Base-by-base conservation (phyloP, 2,888 invertebrate genomes). In the Drosophila ustulata region DNA sequence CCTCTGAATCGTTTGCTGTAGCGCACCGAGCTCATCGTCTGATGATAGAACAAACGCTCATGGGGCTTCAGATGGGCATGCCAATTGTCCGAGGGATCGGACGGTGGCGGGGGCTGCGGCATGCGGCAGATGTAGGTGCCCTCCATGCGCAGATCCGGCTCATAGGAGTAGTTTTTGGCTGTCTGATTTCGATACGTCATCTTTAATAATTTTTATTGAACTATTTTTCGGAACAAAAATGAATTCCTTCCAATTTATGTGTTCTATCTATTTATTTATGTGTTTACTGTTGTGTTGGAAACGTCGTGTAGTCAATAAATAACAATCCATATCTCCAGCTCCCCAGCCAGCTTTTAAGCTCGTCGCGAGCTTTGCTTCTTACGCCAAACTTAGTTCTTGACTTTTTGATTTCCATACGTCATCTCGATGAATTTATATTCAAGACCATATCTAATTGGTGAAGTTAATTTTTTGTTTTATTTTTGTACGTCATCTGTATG, bases 1-100 rank as follows among this genome's bases (percentile, higher is more conserved):
- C 82, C 88, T 7, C 84, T 75, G 75, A 93, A 94, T 47, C 92
- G 90, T 39, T 92, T 92, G 82, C 91, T 93, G 73, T 93, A 91
- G 32, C 94, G 92, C 5, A 93, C 93, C 34, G 94, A 94, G 67
- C 93, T 93, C 71, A 94, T 90, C 0, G 94, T 94, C 75, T 94
- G 94, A 73, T 94, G 94, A 62, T 93, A 92, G 76, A 91, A 93
- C 51, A 94, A 87, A 4, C 94, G 91, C 65, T 94, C 92, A 65
- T 91, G 91, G 0, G 93, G 92, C 28, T 87, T 84, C 56, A 93
- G 75, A 4, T 85, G 65, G 3, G 63, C 84, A 55, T 89, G 89
- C 93, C 93, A 93, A 7, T 78, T 77, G 26, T 83, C 88, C n/a
- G 79, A 85, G 0, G 73, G 71, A 1, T 53, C 8, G 2, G 64